Evolutionary conservation across 2,797 vertebrate species (phyloP), one percentile per base, ranked within the genome.

Genomic region (Mergus octosetaceus): DNA sequence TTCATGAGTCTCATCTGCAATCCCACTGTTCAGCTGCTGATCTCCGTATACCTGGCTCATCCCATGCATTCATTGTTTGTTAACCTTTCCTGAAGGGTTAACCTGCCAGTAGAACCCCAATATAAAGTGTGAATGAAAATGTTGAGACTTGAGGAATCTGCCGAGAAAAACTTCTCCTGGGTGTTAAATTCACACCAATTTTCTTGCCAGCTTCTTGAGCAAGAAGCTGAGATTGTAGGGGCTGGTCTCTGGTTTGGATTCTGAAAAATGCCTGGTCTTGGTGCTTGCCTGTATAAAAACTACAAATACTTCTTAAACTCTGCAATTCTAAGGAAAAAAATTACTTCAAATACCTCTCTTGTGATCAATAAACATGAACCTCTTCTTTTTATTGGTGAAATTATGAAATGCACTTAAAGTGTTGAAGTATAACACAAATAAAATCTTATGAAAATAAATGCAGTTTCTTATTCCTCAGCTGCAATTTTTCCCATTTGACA

Each of bases 311-410:
- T 95, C 60, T 90, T 58, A 69, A 83, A 94, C 66, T 81, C 90
- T 80, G 56, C 2, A 0, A 51, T 94, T 84, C 30, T 60, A 79
- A 57, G 58, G 76, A 72, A 84, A 45, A 92, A 92, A 82, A 88
- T 36, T 53, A 62, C 71, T 97, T 91, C 76, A 91, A 38, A 95
- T 6, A 3, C 43, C 53, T 77, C 38, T 83, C 4, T 30, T 71
- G 4, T 56, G 43, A 89, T 97, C 72, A 92, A 88, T 94, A 96
- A 96, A 94, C 86, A 94, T 83, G 73, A 95, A 89, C 34, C 9
- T 85, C 70, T 84, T 72, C 61, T 87, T 92, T 91, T 91, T 90
- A 90, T 93, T 87, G 56, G 61, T 74, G 71, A 71, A 94, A 93
- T 94, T 96, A 85, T 79, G 93, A 89, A 94, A 91, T 80, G 66